Percentiles rank a stretch among this genome's conserved stretches.
These are phyloP conservation scores for Whitmania pigra DNA, from an alignment of 1,140 invertebrate genomes.

Conservation along the genomic window DNA sequence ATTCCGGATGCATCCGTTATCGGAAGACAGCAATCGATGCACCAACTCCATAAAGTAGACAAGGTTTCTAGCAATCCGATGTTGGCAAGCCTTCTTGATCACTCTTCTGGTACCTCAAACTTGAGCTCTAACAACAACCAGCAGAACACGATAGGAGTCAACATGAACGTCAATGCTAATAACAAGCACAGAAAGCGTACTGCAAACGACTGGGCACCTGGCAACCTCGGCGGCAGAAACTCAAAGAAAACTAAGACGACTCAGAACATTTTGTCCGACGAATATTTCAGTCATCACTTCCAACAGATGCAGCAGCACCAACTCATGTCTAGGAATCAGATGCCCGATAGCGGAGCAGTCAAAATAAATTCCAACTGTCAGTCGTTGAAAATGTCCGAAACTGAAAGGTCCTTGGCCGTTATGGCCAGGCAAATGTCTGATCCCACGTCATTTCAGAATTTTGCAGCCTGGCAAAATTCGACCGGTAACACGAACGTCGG, in stretches of 20 bases:
- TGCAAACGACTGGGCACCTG: not conserved
- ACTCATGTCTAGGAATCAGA: not conserved
- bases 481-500: not conserved
- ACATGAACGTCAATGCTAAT: too few species aligned
- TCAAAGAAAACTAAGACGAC: not conserved
- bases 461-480: not conserved
- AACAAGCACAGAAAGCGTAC: too few species aligned
- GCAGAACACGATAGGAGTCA: too few species aligned
- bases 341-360: not conserved
- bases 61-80: slow-evolving; percentile 35
- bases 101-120: slow-evolving; percentile 24
- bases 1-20: not conserved
- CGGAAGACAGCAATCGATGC: not conserved
- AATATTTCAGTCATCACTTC: not conserved
- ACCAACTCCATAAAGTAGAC: slow-evolving; percentile 2
- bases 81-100: slow-evolving; percentile 35
- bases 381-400: not conserved
- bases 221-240: not conserved
- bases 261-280: slow-evolving; percentile 5
- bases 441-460: not conserved
- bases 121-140: not conserved
- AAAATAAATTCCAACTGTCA: not conserved
- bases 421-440: slow-evolving; percentile 1
- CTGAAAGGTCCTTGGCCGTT: not conserved
- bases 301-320: slow-evolving; percentile 12